These are phyloP conservation scores for Camelus bactrianus DNA, from an alignment of 2,113 vertebrate genomes.

Conservation along the genomic window DNA sequence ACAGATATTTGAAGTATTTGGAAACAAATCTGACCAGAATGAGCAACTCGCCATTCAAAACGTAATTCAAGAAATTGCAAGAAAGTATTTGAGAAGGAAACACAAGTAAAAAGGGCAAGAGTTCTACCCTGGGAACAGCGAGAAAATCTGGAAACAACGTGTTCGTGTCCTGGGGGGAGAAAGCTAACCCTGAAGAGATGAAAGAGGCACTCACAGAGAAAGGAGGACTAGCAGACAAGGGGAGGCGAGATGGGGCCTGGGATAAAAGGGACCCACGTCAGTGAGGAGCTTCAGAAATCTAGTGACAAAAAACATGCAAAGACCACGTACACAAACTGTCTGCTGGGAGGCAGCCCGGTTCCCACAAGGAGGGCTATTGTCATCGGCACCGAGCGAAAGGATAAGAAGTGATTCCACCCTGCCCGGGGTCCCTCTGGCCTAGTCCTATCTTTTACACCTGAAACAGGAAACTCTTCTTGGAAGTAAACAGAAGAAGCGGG, in stretches of 20 bases:
- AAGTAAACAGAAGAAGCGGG: constrained; percentile 5
- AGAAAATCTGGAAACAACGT: constrained; percentile 48
- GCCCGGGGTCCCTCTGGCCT: neutral
- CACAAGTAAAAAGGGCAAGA: neutral
- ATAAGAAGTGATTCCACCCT: neutral
- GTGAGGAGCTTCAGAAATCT: constrained; percentile 72
- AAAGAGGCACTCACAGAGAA: constrained; percentile 78
- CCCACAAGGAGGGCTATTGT: constrained; percentile 66
- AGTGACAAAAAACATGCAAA: constrained; percentile 71
- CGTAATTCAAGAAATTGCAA: constrained; percentile 12
- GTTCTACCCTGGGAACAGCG: constrained; percentile 72
- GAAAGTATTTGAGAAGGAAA: neutral
- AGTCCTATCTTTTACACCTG: neutral
- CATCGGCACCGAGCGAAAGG: constrained; percentile 27
- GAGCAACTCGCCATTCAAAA: neutral
- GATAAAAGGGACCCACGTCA: constrained; percentile 80
- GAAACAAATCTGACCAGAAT: fast-evolving
- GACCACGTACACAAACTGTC: constrained; percentile 69
- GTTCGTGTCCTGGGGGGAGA: constrained; percentile 71
- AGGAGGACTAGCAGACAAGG: constrained; percentile 76
- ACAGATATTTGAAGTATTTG: neutral
- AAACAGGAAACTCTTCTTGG: constrained; percentile 7
- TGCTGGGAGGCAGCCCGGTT: constrained; percentile 60
- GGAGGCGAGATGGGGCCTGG: constrained; percentile 71
- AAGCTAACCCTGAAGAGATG: constrained; percentile 81